Evolutionary conservation across 1,140 invertebrate species (phyloP), one percentile per base, ranked within the genome.

Genomic region (Papilio polytes): DNA sequence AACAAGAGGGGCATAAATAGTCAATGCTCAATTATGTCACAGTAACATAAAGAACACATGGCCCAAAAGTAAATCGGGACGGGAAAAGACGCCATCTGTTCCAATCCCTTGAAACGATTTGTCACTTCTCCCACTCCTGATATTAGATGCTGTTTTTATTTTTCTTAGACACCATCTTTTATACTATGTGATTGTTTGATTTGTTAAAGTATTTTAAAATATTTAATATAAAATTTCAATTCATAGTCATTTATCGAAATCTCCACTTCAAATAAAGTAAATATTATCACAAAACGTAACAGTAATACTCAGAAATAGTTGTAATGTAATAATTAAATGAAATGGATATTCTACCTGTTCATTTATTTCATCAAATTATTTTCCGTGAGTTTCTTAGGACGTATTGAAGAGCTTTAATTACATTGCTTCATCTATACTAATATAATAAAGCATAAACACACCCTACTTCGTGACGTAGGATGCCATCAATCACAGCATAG

Each of bases 41-140:
- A 66, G 1, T 66, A 18, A 66, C 12, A 15, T 70, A 70, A 70
- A 13, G 63, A 70, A 70, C 63, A 70, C 63, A 70, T 70, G 63
- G 26, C 63, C 63, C 26, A 31, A 70, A 70, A 70, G 63, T 70
- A 70, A 70, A 31, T 70, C 63, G 63, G 63, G 63, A 70, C 26
- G 63, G 26, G 26, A 70, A 70, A 70, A 70, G 26, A 31, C 26
- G 26, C 22, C 63, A 70, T 70, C 63, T 70, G 63, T 70, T 70
- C 13, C 63, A 70, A 70, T 70, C 22, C 63, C 63, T 36, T 70
- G 26, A 26, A 70, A 70, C 63, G 63, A 70, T 70, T 70, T 70
- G 63, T 70, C 26, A 70, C 2, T 70, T 70, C 26, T 31, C 10
- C 26, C 26, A 1, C 26, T 70, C 26, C 10, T 15, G 4, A 18